Percentiles rank a stretch among this genome's conserved stretches.
These are phyloP conservation scores for Drosophila trapezifrons DNA, from an alignment of 1,140 invertebrate species.

Conservation along the genomic window DNA sequence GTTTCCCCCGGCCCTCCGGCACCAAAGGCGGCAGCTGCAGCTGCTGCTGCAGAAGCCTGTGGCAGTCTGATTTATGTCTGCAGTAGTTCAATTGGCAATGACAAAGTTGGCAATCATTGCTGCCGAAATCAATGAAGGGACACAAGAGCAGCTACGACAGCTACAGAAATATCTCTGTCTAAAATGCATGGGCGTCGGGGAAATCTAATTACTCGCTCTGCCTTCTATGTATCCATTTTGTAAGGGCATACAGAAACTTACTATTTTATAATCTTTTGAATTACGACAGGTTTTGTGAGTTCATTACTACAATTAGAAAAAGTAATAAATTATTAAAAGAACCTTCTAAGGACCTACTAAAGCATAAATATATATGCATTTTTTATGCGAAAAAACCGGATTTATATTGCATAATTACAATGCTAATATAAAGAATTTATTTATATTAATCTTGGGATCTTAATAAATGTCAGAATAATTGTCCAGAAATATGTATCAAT, in stretches of 20 bases:
- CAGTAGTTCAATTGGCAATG: constrained; percentile 62
- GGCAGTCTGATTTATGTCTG: constrained; percentile 70
- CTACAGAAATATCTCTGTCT: not conserved
- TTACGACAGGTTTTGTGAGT: not conserved
- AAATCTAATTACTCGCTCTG: not conserved
- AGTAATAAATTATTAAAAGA: not conserved
- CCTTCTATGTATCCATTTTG: not conserved
- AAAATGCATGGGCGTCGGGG: not conserved
- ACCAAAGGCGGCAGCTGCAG: constrained; percentile 22
- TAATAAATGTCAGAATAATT: too few species aligned
- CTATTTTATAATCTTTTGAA: too few species aligned
- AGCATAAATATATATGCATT: too few species aligned
- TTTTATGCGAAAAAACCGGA: too few species aligned
- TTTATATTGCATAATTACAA: too few species aligned
- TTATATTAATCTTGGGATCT: too few species aligned
- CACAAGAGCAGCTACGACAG: not conserved
- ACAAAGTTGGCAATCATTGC: constrained; percentile 53
- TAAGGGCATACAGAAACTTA: not conserved
- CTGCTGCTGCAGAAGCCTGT: constrained; percentile 20
- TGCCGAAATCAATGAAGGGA: constrained; percentile 43
- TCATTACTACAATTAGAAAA: not conserved
- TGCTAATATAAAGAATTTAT: too few species aligned
- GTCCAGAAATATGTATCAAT: too few species aligned
- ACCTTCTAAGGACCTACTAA: not conserved
- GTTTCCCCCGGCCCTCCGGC: constrained; percentile 35